Base-by-base conservation (phyloP, 2,797 vertebrate genomes). In the Toxotes lorentzi region DNA sequence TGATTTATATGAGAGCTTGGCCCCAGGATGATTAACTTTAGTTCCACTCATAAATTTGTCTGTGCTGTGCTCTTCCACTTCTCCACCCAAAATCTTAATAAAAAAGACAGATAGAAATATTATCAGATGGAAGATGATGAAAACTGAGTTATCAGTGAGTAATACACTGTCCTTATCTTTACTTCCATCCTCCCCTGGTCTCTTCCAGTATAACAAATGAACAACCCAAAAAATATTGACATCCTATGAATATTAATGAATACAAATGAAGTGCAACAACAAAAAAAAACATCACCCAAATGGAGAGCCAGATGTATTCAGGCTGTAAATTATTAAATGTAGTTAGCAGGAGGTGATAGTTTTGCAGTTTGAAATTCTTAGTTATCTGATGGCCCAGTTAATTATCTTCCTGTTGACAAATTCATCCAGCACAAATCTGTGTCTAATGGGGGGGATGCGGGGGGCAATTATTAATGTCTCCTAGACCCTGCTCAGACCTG, bases 301-400 rank as follows among this genome's bases (percentile, higher is more conserved):
- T 58, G 35, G 51, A 67, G 32, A 51, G 35, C 21, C 32, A 57
- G 78, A 84, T 68, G 51, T 30, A 58, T 70, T 58, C 41, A 30
- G 66, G 32, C 24, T 78, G 32, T 78, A 62, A 43, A 81, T 71
- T 47, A 63, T 85, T 71, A 67, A 78, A 63, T 68, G 23, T n/a
- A 30, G 14, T 48, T 40, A 66, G 63, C 73, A 61, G 73, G 70
- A 70, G 81, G 71, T 66, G 60, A 73, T n/a, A 35, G 27, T 70
- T 35, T 23, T 32, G 21, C 40, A 48, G 61, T 67, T 66, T 70
- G 56, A 32, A 41, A 43, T 69, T 64, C 24, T 58, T 72, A 30
- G 41, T 65, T 43, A 65, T 54, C 30, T 56, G 3, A 0, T 12
- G 24, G 63, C 41, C 14, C 23, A 56, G 64, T 45, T 82, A 73